phyloP scores from a whole-genome alignment of 2,113 vertebrate species.

The Daubentonia madagascariensis region DNA sequence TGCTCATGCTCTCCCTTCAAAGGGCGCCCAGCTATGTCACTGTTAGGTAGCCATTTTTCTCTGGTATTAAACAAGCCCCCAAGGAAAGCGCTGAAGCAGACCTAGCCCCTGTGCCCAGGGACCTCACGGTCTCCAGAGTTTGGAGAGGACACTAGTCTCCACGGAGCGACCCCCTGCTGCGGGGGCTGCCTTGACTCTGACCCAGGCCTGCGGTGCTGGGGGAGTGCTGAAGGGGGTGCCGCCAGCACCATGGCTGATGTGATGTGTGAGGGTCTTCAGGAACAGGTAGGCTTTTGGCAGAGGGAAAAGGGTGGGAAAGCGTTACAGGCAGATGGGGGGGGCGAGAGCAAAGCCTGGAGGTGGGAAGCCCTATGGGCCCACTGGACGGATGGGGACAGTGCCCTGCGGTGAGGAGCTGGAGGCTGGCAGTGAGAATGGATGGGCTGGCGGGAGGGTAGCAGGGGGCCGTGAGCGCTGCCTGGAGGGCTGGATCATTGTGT shows the following conservation, averaged over 20 bases:
- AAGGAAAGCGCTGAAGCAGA: not conserved
- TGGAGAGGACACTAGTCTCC: not conserved
- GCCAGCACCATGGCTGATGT: accelerated
- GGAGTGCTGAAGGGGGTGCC: not conserved
- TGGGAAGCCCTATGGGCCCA: not conserved
- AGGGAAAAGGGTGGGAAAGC: not conserved
- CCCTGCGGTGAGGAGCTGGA: not conserved
- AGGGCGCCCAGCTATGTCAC: accelerated
- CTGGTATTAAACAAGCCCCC: not conserved
- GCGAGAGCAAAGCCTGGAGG: not conserved
- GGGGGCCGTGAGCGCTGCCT: accelerated
- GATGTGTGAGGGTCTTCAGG: accelerated
- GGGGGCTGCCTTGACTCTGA: not conserved
- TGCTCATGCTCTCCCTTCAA: not conserved
- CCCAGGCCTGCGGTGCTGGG: not conserved
- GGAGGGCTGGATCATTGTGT: not conserved
- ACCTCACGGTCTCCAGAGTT: not conserved
- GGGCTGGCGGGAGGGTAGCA: not conserved
- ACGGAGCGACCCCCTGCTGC: not conserved
- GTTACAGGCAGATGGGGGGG: not conserved
- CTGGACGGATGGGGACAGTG: not conserved
- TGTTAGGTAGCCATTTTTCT: not conserved
- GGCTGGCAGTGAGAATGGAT: not conserved
- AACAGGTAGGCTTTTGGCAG: not conserved
- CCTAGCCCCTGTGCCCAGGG: not conserved